phyloP scores from a whole-genome alignment of 37 sponge, comb jelly and placozoan species.

The Mnemiopsis leidyi region DNA sequence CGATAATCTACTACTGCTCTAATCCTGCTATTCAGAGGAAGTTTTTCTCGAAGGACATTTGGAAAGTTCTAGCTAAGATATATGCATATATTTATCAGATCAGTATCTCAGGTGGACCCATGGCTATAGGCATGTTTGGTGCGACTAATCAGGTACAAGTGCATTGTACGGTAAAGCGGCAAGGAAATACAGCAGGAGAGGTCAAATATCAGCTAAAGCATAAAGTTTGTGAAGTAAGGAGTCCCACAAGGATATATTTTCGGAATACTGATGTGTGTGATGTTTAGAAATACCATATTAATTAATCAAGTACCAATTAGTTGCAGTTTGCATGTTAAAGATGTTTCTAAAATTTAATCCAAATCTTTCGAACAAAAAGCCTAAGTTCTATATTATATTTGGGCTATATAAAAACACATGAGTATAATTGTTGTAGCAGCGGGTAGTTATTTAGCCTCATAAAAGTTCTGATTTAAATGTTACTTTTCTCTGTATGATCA shows the following conservation, averaged over 20 bases:
- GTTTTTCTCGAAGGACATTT: neutral
- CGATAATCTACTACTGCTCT: neutral
- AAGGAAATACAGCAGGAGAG: neutral
- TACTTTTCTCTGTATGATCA: too few species aligned
- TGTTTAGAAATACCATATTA: too few species aligned
- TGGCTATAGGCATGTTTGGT: neutral
- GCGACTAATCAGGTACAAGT: neutral
- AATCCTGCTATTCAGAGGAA: neutral
- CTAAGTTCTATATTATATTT: too few species aligned
- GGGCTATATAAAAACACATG: too few species aligned
- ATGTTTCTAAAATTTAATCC: too few species aligned
- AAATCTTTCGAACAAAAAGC: too few species aligned
- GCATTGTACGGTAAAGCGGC: neutral
- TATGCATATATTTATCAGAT: neutral
- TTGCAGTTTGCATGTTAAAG: too few species aligned
- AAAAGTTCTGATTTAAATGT: too few species aligned
- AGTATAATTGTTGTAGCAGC: too few species aligned
- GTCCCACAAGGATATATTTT: neutral
- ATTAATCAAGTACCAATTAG: too few species aligned
- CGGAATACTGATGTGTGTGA: neutral
- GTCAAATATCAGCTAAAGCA: neutral
- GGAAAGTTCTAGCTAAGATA: neutral
- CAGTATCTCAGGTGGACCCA: neutral
- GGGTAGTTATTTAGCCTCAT: too few species aligned
- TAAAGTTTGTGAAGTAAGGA: neutral